A percentile compares a stretch with the other conserved stretches of the same genome.
Evolutionary conservation across 1,140 invertebrate species (phyloP).

Genomic region (Drosophila ogumai): DNA sequence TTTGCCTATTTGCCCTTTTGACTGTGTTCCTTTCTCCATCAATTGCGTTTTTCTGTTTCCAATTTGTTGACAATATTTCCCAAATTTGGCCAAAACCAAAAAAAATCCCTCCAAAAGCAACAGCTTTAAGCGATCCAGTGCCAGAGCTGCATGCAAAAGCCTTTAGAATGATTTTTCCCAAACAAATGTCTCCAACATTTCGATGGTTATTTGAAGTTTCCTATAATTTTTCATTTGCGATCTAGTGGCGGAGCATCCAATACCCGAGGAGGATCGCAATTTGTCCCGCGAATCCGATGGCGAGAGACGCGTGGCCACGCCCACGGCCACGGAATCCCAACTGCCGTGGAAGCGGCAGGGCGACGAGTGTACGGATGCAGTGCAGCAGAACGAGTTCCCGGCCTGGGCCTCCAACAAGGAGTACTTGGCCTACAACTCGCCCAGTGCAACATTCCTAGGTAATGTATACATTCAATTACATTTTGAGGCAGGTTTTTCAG

Average conservation of each 20-base stretch:
- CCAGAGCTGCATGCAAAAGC: slow-evolving; percentile 34
- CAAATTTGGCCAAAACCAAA: slow-evolving; percentile 16
- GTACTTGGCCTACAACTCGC: slow-evolving; percentile 95
- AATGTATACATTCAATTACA: slow-evolving; percentile 62
- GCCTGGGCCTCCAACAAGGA: slow-evolving; percentile 97
- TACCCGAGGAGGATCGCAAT: slow-evolving; percentile 82
- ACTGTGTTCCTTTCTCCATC: slow-evolving; percentile 34
- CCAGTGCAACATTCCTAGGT: slow-evolving; percentile 95
- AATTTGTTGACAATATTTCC: slow-evolving; percentile 25
- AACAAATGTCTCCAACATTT: not conserved
- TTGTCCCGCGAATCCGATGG: slow-evolving; percentile 80
- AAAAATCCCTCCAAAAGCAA: not conserved
- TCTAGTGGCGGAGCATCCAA: slow-evolving; percentile 79
- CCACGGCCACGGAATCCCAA: slow-evolving; percentile 93
- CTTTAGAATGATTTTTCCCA: slow-evolving; percentile 21
- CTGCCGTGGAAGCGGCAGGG: slow-evolving; percentile 95
- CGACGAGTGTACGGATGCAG: slow-evolving; percentile 87
- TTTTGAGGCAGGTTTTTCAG: not conserved
- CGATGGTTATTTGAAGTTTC: slow-evolving; percentile 1
- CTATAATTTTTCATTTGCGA: slow-evolving; percentile 12
- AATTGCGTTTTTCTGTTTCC: slow-evolving; percentile 38
- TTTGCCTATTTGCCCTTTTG: slow-evolving; percentile 46
- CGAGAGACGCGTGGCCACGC: slow-evolving; percentile 89
- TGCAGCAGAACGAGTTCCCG: slow-evolving; percentile 96
- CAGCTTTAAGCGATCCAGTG: slow-evolving; percentile 22